Conservation (phyloP, 2,113 vertebrate species). For the Glareola pratincola region DNA sequence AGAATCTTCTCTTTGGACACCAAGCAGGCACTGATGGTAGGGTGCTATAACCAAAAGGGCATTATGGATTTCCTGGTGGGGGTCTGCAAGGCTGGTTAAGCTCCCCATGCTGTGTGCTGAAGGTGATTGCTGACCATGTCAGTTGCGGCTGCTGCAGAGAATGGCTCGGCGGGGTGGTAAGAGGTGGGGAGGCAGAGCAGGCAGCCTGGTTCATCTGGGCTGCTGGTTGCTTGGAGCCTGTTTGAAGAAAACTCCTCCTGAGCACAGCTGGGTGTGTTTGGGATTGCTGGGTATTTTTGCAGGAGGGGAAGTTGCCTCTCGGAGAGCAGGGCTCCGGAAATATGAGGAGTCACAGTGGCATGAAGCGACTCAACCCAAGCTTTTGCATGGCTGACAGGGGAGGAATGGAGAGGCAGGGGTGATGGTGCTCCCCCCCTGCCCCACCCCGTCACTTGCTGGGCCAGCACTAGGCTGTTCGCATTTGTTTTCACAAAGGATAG, state of each 20-base stretch:
- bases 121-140: accelerated
- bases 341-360: not conserved
- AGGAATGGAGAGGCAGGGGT: not conserved
- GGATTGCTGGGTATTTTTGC: not conserved
- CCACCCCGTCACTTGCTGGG: not conserved
- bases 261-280: not conserved
- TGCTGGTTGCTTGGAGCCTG: not conserved
- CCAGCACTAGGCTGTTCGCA: not conserved
- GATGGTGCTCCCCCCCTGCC: not conserved
- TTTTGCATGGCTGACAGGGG: accelerated
- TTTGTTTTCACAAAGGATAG: not conserved
- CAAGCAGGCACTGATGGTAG: not conserved
- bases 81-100: not conserved
- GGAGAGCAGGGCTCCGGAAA: not conserved
- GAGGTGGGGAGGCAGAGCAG: not conserved
- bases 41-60: not conserved
- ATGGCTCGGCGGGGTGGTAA: not conserved
- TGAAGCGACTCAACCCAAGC: not conserved
- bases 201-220: not conserved
- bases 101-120: not conserved
- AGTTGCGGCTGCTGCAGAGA: not conserved
- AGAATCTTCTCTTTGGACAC: not conserved
- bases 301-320: not conserved
- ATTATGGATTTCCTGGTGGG: too few species aligned
- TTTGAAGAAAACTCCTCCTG: not conserved